These are phyloP conservation scores for Styela clava DNA, from an alignment of 23 tunicate species.

Conservation along the genomic window DNA sequence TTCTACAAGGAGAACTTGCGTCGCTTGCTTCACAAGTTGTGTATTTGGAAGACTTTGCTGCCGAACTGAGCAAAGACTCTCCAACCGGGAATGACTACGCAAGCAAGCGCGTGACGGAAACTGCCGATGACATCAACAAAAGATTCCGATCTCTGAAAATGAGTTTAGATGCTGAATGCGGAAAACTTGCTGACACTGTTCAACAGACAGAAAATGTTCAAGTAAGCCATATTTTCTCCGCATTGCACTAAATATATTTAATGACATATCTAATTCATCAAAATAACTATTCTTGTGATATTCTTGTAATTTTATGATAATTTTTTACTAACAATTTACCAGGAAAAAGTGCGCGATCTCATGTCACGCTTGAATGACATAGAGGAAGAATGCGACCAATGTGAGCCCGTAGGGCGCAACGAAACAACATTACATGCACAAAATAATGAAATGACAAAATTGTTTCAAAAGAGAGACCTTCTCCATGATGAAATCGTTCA, in stretches of 20 bases:
- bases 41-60: slow-evolving; percentile 25
- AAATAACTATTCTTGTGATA: no score
- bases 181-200: slow-evolving; percentile 29
- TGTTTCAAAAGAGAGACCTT: not conserved
- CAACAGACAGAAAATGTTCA: slow-evolving; percentile 23
- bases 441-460: not conserved
- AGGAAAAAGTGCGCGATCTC: slow-evolving; percentile 35
- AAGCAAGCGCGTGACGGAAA: not conserved
- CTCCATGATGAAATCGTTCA: slow-evolving; percentile 9
- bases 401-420: slow-evolving; percentile 39
- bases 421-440: slow-evolving; percentile 24
- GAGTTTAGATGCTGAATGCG: slow-evolving; percentile 24
- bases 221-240: not conserved
- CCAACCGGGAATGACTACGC: not conserved
- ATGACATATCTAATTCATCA: no score
- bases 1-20: slow-evolving; percentile 24
- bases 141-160: slow-evolving; percentile 26
- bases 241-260: not conserved
- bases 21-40: slow-evolving; percentile 24
- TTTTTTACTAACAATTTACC: no score
- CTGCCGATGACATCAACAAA: slow-evolving; percentile 8
- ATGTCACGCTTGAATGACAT: slow-evolving; percentile 17
- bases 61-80: slow-evolving; percentile 6
- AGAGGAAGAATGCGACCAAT: slow-evolving; percentile 39
- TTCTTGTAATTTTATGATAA: no score